Conservation (phyloP, 2,113 vertebrate genomes). For the Pseudorasbora parva region DNA sequence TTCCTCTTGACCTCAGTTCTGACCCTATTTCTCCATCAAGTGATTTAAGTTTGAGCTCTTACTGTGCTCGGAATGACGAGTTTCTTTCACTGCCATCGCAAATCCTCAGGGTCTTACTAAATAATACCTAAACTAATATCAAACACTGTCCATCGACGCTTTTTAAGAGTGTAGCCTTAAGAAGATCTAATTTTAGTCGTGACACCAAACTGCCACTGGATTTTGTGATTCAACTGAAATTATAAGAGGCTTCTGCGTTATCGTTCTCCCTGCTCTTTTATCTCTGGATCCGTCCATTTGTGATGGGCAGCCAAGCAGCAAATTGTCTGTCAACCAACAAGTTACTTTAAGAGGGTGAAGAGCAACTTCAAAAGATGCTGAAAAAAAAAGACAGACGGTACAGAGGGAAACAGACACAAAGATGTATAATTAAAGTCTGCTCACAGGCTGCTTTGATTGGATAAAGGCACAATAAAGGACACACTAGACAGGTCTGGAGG, state of each 20-base stretch:
- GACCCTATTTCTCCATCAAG: neutral
- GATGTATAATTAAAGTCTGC: conserved; percentile 23
- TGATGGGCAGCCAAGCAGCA: conserved; percentile 58
- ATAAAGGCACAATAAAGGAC: neutral
- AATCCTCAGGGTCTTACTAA: neutral
- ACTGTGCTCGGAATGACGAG: neutral
- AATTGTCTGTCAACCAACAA: conserved; percentile 60
- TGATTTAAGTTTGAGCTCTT: neutral
- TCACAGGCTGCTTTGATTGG: neutral
- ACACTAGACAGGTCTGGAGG: neutral
- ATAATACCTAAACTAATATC: neutral
- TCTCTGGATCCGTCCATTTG: conserved; percentile 39
- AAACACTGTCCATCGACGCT: neutral
- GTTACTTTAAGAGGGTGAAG: conserved; percentile 29
- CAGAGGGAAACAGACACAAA: conserved; percentile 1
- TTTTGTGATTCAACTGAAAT: conserved; percentile 28
- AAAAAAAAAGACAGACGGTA: neutral
- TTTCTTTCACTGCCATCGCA: neutral
- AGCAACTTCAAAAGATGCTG: conserved; percentile 37
- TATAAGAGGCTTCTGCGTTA: neutral
- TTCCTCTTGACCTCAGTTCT: neutral
- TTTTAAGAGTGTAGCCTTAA: neutral
- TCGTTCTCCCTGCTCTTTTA: conserved; percentile 16
- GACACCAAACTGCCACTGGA: conserved; percentile 24
- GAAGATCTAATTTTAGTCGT: conserved; percentile 18